Evolutionary conservation across 2,113 vertebrate species (phyloP).

Genomic region (Corvus cornix): DNA sequence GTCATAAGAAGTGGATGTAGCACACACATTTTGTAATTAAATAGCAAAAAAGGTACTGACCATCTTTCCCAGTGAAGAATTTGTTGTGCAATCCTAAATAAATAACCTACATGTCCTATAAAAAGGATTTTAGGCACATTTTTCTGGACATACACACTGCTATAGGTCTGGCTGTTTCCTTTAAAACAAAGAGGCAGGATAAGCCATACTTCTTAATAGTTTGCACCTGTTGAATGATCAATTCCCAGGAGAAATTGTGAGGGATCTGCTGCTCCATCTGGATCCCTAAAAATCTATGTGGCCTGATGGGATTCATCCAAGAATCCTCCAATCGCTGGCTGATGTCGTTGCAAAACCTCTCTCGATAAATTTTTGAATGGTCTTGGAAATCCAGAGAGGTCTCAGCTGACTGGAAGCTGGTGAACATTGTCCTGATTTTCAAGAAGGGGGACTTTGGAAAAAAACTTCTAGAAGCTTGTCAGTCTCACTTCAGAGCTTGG

Average conservation of each 20-base stretch:
- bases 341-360: neutral
- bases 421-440: neutral
- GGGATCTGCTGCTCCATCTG: neutral
- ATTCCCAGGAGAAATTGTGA: neutral
- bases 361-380: rapidly evolving
- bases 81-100: neutral
- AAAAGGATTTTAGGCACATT: neutral
- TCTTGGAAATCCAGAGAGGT: neutral
- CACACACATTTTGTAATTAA: conserved; percentile 19
- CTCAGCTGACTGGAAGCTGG: neutral
- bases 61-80: neutral
- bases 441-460: neutral
- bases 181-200: neutral
- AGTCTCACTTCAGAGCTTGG: neutral
- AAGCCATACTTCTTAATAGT: neutral
- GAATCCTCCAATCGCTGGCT: neutral
- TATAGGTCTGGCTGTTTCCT: neutral
- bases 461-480: neutral
- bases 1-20: neutral
- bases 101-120: neutral
- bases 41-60: neutral
- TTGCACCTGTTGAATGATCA: neutral
- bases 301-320: neutral
- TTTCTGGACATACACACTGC: neutral
- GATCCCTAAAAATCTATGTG: neutral